phyloP scores from a whole-genome alignment of 1,140 invertebrate species.

The Caenorhabditis briggsae region DNA sequence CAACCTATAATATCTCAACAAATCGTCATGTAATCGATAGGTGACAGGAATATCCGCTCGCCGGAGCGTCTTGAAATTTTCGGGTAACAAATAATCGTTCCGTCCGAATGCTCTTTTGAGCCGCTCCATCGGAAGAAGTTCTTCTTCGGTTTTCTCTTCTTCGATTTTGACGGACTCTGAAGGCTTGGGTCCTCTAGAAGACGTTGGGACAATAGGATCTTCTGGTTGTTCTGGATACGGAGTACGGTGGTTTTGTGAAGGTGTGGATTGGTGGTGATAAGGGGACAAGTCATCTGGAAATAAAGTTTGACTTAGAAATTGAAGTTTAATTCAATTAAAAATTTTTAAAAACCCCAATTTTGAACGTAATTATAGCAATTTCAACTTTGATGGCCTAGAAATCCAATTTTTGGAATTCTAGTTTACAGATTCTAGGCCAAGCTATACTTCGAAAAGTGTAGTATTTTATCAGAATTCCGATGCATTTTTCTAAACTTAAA shows the following conservation, averaged over 20 bases:
- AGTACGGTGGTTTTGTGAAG: neutral
- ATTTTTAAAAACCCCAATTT: too few species aligned
- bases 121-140: conserved; percentile 5
- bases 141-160: neutral
- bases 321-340: too few species aligned
- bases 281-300: neutral
- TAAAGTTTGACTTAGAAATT: too few species aligned
- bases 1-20: conserved; percentile 68
- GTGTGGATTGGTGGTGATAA: neutral
- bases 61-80: conserved; percentile 69
- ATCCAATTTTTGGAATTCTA: too few species aligned
- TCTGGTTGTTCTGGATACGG: neutral
- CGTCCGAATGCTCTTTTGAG: conserved; percentile 63
- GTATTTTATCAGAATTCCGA: too few species aligned
- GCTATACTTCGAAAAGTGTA: too few species aligned
- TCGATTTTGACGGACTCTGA: neutral
- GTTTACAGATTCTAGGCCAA: too few species aligned
- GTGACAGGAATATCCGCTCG: conserved; percentile 77
- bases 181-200: neutral
- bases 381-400: too few species aligned
- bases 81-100: conserved; percentile 66
- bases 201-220: neutral
- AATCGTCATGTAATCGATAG: conserved; percentile 75
- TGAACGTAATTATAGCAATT: too few species aligned
- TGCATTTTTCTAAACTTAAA: too few species aligned